Evolutionary conservation across 1,140 invertebrate genomes (phyloP), one percentile per base, ranked within the genome.

Genomic region (Neoseiulus cucumeris): DNA sequence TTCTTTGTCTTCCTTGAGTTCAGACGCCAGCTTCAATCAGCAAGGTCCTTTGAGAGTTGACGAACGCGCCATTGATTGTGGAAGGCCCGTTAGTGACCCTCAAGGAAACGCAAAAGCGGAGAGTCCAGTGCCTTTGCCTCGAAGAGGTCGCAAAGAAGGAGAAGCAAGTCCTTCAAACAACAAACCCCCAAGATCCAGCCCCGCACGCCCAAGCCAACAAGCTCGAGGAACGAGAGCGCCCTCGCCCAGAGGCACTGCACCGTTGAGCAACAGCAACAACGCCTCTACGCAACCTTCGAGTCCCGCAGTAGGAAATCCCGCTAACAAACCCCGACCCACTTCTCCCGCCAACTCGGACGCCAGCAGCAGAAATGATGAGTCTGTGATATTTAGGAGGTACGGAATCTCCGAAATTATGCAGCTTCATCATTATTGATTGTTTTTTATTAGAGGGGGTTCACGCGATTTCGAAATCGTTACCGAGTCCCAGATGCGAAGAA

Each of bases 361-460:
- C 51, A 59, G 51, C 51, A 59, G 51, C 51, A 59, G 22, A 25
- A 59, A 59, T 59, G 51, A 59, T 33, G 51, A 20, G 51, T 59
- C 51, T 59, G 51, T 59, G 51, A 59, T 59, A 59, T 59, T 59
- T 59, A 59, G 51, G 51, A 59, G 51, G 51, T 59, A 29, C 51
- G 51, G 14, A 39, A 39, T 39, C 33, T 39, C 9, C 4, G 33
- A 39, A 9, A 9, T 39, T 39, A n/a, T n/a, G n/a, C n/a, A n/a
- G n/a, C n/a, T n/a, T n/a, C n/a, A n/a, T n/a, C n/a, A n/a, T n/a
- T n/a, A n/a, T n/a, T n/a, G n/a, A n/a, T n/a, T n/a, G n/a, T n/a
- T n/a, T n/a, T n/a, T n/a, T n/a, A n/a, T n/a, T n/a, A n/a, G n/a
- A n/a, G n/a, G n/a, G n/a, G n/a, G n/a, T n/a, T n/a, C n/a, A n/a